Percentiles rank a stretch among this genome's conserved stretches.
These are phyloP conservation scores for Eumacrocentrus americanus DNA, from an alignment of 2,888 invertebrate species.

Conservation along the genomic window DNA sequence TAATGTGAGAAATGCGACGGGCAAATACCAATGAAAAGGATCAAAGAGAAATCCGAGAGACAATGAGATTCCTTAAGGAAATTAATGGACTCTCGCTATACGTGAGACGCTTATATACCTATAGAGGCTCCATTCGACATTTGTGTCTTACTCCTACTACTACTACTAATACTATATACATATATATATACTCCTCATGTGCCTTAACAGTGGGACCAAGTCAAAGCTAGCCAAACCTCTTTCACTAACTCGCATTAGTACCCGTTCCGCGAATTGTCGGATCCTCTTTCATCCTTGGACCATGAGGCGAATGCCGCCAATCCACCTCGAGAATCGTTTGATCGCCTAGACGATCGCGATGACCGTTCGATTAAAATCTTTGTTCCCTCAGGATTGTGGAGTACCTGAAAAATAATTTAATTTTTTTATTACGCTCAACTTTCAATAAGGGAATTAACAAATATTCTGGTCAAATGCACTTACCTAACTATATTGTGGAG, in stretches of 20 bases:
- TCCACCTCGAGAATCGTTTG: constrained; percentile 37
- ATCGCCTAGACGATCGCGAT: constrained; percentile 36
- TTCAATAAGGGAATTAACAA: too few species aligned
- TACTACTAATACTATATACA: too few species aligned
- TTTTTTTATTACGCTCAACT: neutral
- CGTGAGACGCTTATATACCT: neutral
- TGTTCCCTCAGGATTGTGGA: neutral
- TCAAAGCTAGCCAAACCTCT: constrained; percentile 30
- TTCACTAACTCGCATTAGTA: constrained; percentile 46
- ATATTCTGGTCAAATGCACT: too few species aligned
- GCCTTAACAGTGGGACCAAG: constrained; percentile 20
- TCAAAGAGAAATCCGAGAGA: constrained; percentile 1
- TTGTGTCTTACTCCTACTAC: constrained; percentile 18
- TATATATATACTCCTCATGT: too few species aligned
- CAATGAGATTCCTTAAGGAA: constrained; percentile 9
- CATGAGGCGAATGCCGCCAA: constrained; percentile 8
- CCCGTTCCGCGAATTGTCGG: constrained; percentile 46
- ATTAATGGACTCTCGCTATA: neutral
- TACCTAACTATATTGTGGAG: too few species aligned
- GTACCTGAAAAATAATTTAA: neutral
- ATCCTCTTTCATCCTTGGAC: constrained; percentile 41
- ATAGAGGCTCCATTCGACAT: constrained; percentile 22
- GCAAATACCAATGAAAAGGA: constrained; percentile 6
- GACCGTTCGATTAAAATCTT: constrained; percentile 44
- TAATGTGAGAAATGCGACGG: constrained; percentile 2